Conservation (phyloP, 2,888 invertebrate species). For the Ischnus inquisitorius region DNA sequence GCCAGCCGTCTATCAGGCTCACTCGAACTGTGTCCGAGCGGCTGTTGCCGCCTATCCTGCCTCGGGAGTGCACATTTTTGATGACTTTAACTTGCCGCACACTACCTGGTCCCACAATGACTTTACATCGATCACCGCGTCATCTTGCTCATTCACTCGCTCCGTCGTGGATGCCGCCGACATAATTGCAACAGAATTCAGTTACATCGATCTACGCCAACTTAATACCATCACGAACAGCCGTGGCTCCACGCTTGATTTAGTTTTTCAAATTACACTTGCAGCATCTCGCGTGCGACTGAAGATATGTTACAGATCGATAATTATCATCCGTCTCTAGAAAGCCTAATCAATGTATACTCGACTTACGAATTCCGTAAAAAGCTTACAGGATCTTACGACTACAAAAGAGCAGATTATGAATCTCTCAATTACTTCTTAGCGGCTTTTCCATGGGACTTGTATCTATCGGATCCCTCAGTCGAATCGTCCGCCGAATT, state of each 20-base stretch:
- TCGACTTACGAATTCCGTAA: too few species aligned
- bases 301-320: not conserved
- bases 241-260: not conserved
- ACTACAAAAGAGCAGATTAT: not conserved
- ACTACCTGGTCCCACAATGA: not conserved
- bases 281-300: not conserved
- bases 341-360: too few species aligned
- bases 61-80: not conserved
- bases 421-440: not conserved
- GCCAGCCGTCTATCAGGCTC: not conserved
- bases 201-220: not conserved
- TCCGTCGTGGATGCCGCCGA: not conserved
- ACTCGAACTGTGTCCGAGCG: not conserved
- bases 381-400: not conserved
- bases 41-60: not conserved
- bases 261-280: not conserved
- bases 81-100: not conserved
- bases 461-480: not conserved
- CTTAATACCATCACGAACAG: not conserved
- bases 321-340: not conserved
- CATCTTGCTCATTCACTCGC: not conserved
- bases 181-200: not conserved
- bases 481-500: not conserved
- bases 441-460: not conserved
- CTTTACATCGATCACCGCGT: not conserved